Percentiles rank a stretch among this genome's conserved stretches.
Conservation (phyloP, 1,140 invertebrate species). For the Harpegnathos saltator region DNA sequence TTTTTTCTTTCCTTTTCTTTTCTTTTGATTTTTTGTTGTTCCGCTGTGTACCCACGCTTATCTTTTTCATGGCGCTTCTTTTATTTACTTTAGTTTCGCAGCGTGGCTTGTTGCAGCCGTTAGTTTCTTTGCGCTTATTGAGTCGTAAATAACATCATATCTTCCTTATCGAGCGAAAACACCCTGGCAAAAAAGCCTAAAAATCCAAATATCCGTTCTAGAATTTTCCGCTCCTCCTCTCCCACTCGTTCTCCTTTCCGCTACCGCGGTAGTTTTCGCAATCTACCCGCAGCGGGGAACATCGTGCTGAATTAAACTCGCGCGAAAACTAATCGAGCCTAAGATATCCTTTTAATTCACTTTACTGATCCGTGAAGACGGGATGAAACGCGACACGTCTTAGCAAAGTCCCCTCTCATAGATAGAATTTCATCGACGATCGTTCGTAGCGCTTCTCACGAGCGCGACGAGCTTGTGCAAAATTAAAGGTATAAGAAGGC, state of each 20-base stretch:
- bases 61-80: constrained; percentile 45
- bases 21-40: too few species aligned
- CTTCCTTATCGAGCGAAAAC: constrained; percentile 48
- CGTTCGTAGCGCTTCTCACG: too few species aligned
- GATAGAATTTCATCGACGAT: background rate
- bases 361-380: background rate
- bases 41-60: constrained; percentile 32
- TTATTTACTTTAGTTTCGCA: constrained; percentile 53
- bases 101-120: constrained; percentile 38
- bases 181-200: constrained; percentile 30
- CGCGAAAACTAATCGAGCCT: background rate
- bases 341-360: constrained; percentile 20
- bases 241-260: too few species aligned
- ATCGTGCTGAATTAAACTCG: background rate
- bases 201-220: constrained; percentile 25
- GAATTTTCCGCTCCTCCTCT: constrained; percentile 22
- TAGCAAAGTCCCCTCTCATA: too few species aligned
- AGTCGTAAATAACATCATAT: constrained; percentile 54
- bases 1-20: background rate
- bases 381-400: background rate
- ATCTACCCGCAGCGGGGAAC: background rate
- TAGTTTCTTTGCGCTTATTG: constrained; percentile 54
- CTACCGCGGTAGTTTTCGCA: background rate
- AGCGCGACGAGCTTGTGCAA: background rate
- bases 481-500: background rate